A percentile compares a stretch with the other conserved stretches of the same genome.
Conservation (phyloP, 1,140 invertebrate species). For the Apolygus lucorum region DNA sequence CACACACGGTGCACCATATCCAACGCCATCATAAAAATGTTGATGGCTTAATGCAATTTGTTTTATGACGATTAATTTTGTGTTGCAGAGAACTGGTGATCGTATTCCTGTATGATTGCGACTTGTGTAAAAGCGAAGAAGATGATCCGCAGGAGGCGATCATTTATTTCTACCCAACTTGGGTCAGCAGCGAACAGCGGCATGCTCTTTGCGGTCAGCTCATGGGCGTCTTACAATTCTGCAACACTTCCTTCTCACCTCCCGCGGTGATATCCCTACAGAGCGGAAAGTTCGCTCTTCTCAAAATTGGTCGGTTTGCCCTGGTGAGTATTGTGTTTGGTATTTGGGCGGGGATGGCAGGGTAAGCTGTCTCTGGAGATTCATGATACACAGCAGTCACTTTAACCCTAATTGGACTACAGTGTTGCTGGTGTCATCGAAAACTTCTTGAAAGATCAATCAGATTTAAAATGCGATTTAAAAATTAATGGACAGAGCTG, state of each 20-base stretch:
- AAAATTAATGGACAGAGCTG: too few species aligned
- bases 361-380: too few species aligned
- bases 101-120: slow-evolving; percentile 77
- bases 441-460: too few species aligned
- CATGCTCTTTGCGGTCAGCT: slow-evolving; percentile 70
- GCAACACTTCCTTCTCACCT: slow-evolving; percentile 59
- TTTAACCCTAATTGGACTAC: too few species aligned
- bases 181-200: slow-evolving; percentile 72
- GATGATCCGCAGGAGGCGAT: slow-evolving; percentile 78
- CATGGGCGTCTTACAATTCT: slow-evolving; percentile 69
- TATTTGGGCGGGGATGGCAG: too few species aligned
- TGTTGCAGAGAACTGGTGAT: slow-evolving; percentile 71
- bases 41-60: too few species aligned
- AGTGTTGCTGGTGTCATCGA: too few species aligned
- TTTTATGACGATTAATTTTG: neutral
- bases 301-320: slow-evolving; percentile 65
- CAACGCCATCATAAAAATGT: too few species aligned
- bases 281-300: slow-evolving; percentile 74
- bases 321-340: too few species aligned
- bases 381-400: too few species aligned
- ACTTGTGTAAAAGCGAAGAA: slow-evolving; percentile 61
- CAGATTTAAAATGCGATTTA: too few species aligned
- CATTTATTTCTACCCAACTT: slow-evolving; percentile 77
- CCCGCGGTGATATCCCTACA: slow-evolving; percentile 64
- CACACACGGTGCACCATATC: too few species aligned